phyloP scores from a whole-genome alignment of 2,797 vertebrate species.

The Schizopygopsis malacanthus region DNA sequence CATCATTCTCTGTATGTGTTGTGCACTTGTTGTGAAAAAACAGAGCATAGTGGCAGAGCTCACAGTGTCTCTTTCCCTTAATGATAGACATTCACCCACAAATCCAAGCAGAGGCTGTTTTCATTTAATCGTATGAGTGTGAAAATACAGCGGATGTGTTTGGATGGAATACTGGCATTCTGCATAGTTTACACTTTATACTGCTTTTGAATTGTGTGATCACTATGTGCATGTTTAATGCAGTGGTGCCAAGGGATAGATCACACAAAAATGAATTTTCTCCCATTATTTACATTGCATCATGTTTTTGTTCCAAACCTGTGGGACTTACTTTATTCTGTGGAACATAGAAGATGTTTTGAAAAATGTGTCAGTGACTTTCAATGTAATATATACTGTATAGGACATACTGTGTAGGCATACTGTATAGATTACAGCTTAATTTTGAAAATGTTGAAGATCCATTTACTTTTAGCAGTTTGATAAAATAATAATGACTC shows the following conservation, averaged over 20 bases:
- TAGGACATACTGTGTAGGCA: too few relatives aligned
- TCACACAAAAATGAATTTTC: not conserved
- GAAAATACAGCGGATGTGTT: not conserved
- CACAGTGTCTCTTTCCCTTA: constrained; percentile 8
- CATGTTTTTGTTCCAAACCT: not conserved
- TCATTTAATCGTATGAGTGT: constrained; percentile 43
- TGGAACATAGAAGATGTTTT: not conserved
- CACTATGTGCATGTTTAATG: not conserved
- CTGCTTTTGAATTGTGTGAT: not conserved
- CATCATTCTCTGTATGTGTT: constrained; percentile 24
- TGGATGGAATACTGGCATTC: not conserved
- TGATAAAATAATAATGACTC: not conserved
- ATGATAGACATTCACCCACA: not conserved
- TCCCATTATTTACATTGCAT: not conserved
- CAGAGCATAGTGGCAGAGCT: not conserved
- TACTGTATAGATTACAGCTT: too few relatives aligned
- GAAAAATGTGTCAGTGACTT: not conserved
- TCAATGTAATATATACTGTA: not conserved
- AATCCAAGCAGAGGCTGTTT: constrained; percentile 18
- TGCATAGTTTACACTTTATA: not conserved
- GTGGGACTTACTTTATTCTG: not conserved
- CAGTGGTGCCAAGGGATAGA: not conserved
- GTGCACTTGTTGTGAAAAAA: not conserved
- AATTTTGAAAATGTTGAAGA: too few relatives aligned
- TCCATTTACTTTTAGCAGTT: too few relatives aligned